Percentiles rank a stretch among this genome's conserved stretches.
These are phyloP conservation scores for Coendou prehensilis DNA, from an alignment of 2,797 vertebrate species.

Conservation along the genomic window DNA sequence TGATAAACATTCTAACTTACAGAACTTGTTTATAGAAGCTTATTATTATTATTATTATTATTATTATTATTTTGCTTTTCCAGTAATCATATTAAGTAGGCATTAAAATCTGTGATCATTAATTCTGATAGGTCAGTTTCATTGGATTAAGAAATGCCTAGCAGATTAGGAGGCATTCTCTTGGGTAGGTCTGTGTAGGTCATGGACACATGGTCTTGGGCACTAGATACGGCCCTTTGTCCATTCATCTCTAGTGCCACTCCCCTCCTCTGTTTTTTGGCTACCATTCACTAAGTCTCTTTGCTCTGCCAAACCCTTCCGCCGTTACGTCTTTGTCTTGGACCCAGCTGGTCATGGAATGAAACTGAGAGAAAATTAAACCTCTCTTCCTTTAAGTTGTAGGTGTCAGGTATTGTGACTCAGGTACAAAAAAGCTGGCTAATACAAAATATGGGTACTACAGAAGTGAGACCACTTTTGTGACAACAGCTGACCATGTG, in stretches of 20 bases:
- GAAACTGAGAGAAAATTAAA: neutral
- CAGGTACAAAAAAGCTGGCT: neutral
- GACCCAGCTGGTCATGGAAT: neutral
- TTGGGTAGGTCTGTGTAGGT: neutral
- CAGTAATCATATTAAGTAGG: neutral
- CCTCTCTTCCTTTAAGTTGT: neutral
- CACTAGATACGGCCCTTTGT: neutral
- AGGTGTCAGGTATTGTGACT: neutral
- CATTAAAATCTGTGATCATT: neutral
- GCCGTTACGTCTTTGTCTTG: neutral
- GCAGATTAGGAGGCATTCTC: neutral
- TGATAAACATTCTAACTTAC: neutral
- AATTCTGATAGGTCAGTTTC: neutral
- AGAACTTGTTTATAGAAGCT: neutral
- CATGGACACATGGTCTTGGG: neutral
- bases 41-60: too few species aligned
- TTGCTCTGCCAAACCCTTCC: neutral
- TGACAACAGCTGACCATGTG: neutral
- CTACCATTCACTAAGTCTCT: neutral
- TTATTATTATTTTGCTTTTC: neutral
- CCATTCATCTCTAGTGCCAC: neutral
- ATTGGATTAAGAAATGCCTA: neutral
- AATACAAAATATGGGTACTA: neutral
- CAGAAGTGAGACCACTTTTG: neutral
- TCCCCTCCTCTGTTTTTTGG: neutral